These are phyloP conservation scores for Natator depressus DNA, from an alignment of 2,113 vertebrate genomes.

Conservation along the genomic window DNA sequence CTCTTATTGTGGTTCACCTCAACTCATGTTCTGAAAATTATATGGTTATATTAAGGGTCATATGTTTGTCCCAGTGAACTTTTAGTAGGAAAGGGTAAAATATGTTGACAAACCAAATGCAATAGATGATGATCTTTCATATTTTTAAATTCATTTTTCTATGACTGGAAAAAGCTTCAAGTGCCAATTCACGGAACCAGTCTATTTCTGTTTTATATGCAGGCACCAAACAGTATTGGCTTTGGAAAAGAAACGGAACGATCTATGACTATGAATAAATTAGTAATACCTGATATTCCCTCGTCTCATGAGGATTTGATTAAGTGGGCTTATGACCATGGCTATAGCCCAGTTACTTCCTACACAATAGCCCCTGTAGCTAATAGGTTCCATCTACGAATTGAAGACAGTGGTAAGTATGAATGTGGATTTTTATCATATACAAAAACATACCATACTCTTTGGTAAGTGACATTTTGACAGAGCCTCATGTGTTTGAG, in stretches of 20 bases:
- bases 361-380: slow-evolving; percentile 91
- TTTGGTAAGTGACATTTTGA: neutral
- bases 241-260: slow-evolving; percentile 82
- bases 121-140: neutral
- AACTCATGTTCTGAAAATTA: neutral
- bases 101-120: neutral
- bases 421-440: neutral
- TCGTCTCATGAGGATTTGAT: slow-evolving; percentile 86
- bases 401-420: slow-evolving; percentile 87
- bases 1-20: neutral
- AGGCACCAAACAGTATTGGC: slow-evolving; percentile 91
- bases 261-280: slow-evolving; percentile 80
- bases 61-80: neutral
- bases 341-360: slow-evolving; percentile 85
- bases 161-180: neutral
- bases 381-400: slow-evolving; percentile 89
- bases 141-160: neutral
- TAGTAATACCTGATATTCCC: slow-evolving; percentile 80
- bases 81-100: neutral
- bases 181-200: neutral
- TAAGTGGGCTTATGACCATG: slow-evolving; percentile 87
- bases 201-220: slow-evolving; percentile 31
- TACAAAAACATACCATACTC: neutral
- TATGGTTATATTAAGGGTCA: neutral
- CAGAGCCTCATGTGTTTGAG: neutral